Conservation (phyloP, 2,888 invertebrate species). For the Helleia helle region DNA sequence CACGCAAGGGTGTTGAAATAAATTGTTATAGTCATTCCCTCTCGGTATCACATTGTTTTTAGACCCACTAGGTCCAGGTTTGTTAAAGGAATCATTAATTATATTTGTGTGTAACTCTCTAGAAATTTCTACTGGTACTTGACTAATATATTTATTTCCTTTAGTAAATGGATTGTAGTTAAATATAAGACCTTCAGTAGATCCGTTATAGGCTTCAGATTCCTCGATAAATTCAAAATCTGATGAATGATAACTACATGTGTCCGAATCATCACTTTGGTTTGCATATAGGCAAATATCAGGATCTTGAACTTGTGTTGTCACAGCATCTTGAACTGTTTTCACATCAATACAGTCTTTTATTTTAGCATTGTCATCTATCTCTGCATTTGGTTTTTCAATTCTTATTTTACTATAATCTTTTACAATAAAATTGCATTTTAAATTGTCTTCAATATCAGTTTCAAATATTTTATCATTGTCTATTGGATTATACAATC, state of each 20-base stretch:
- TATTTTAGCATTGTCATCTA: background rate
- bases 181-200: conserved; percentile 27
- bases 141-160: too few species aligned
- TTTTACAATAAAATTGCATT: background rate
- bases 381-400: background rate
- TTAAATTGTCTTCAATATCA: conserved; percentile 1
- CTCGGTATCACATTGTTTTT: conserved; percentile 32
- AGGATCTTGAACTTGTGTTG: background rate
- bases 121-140: too few species aligned
- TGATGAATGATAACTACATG: conserved; percentile 42
- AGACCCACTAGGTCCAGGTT: conserved; percentile 12
- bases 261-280: conserved; percentile 19
- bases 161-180: conserved; percentile 16
- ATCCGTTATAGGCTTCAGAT: too few species aligned
- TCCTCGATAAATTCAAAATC: conserved; percentile 59
- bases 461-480: background rate
- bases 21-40: conserved; percentile 32
- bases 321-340: background rate
- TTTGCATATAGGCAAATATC: too few species aligned
- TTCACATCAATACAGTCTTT: background rate
- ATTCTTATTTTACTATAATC: background rate
- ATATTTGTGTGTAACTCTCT: too few species aligned
- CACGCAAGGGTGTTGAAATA: conserved; percentile 33
- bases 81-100: conserved; percentile 9
- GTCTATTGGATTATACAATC: too few species aligned